A percentile compares a stretch with the other conserved stretches of the same genome.
Conservation (phyloP, 1,140 invertebrate genomes). For the Reticulitermes speratus region DNA sequence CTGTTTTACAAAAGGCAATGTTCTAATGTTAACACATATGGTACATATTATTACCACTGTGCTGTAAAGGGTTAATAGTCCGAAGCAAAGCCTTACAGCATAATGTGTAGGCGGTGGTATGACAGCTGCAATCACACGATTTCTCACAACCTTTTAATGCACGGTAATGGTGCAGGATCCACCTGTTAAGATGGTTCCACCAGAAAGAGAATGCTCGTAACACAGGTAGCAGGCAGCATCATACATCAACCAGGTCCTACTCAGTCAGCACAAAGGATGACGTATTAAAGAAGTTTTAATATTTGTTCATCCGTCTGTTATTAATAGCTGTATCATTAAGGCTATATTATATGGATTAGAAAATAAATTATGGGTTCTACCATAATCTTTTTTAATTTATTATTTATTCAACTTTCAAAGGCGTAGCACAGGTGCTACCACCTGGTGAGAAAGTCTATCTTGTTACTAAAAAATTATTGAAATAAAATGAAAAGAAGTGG, state of each 20-base stretch:
- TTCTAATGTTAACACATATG: too few relatives aligned
- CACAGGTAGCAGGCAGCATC: constrained; percentile 20
- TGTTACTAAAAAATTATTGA: neutral
- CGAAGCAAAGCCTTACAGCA: neutral
- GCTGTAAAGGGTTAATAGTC: too few relatives aligned
- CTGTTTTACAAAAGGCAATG: too few relatives aligned
- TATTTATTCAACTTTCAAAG: constrained; percentile 22
- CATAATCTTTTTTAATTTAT: constrained; percentile 15
- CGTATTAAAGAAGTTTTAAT: constrained; percentile 21
- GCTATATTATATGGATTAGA: constrained; percentile 32
- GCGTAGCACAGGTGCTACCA: constrained; percentile 24
- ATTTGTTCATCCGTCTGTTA: constrained; percentile 26
- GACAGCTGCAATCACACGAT: constrained; percentile 8
- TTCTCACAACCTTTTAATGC: neutral
- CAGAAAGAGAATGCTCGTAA: neutral
- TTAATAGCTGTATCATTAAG: constrained; percentile 33
- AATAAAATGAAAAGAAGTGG: constrained; percentile 1
- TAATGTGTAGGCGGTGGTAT: neutral
- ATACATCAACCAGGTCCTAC: neutral
- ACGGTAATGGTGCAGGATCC: constrained; percentile 16
- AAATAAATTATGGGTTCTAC: constrained; percentile 31
- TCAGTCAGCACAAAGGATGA: constrained; percentile 20
- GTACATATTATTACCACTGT: too few relatives aligned
- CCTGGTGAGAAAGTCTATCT: constrained; percentile 21
- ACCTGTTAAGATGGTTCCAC: neutral